Percentiles rank a stretch among this genome's conserved stretches.
These are phyloP conservation scores for Mesorhabditis sp. DNA, from an alignment of 2,888 invertebrate species.

Conservation along the genomic window DNA sequence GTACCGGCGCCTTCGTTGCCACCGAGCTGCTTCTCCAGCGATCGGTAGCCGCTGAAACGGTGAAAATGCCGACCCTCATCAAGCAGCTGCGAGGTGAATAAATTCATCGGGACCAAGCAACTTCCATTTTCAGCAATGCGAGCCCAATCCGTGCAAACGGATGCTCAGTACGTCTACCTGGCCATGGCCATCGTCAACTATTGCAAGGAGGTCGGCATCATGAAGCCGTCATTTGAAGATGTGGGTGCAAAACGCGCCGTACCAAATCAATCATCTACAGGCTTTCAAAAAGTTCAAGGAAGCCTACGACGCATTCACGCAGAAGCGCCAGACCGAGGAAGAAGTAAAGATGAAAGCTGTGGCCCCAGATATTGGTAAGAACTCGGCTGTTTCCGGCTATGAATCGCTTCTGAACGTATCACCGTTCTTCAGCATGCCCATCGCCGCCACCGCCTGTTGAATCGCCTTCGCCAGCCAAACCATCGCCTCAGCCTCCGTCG, in stretches of 20 bases:
- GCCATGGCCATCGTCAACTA: background rate
- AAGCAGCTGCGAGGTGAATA: background rate
- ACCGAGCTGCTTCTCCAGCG: background rate
- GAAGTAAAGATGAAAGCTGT: background rate
- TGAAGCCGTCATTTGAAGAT: background rate
- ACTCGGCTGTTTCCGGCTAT: too few species aligned
- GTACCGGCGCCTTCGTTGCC: background rate
- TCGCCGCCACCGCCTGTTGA: too few species aligned
- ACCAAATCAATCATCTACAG: background rate
- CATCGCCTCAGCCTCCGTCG: too few species aligned
- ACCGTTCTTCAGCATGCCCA: too few species aligned
- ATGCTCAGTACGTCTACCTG: background rate
- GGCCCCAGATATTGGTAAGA: background rate
- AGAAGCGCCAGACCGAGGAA: background rate
- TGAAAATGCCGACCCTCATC: conserved; percentile 1
- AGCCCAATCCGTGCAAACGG: background rate
- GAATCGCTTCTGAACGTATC: too few species aligned
- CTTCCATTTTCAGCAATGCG: background rate
- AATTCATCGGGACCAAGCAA: background rate
- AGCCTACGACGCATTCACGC: background rate
- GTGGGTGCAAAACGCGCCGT: background rate
- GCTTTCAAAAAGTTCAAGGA: conserved; percentile 1
- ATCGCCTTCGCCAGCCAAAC: too few species aligned
- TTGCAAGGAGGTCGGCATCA: background rate
- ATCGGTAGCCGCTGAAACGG: background rate